Base-by-base conservation (phyloP, 2,797 vertebrate genomes). In the Lithobates sylvaticus region DNA sequence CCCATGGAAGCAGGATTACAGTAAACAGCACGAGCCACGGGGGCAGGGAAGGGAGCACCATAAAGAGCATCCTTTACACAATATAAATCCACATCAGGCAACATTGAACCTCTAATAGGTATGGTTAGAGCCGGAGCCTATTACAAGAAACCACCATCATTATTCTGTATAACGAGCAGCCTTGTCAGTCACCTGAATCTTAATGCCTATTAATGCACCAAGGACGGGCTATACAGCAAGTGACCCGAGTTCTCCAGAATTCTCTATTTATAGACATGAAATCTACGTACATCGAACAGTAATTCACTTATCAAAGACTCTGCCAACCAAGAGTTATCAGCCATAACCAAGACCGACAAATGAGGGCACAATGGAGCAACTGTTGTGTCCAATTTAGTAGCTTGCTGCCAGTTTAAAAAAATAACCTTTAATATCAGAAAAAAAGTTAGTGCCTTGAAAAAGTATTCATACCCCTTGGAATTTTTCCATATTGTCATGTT, bases 1-100 rank as follows among this genome's bases (percentile, higher is more conserved):
- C 92, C 91, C 91, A 91, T 88, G 79, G 91, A 93, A 92, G 90
- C 86, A 91, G 89, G 86, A 92, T 92, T 93, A 93, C 80, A 82
- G 88, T 92, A 92, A 94, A 94, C 91, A 92, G 76, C 58, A 73
- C 12, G 85, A 88, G 85, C 88, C 85, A 36, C 6, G 84, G 89
- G 75, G 89, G 88, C 89, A 90, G 84, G 58, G 47, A 47, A 29
- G 88, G 88, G 89, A 85, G 88, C 85, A 42, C 15, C 88, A 89
- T 85, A 85, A 89, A 61, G 34, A 50, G 36, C 47, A 61, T 70
- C 67, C 78, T 71, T 36, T 64, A 70, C 78, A 61, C 71, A 29
- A 87, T 42, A 80, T 85, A 90, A 88, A 90, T 89, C 88, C 83
- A 86, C 83, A 90, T 88, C 70, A 58, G 76, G n/a, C 15, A 54